A percentile compares a stretch with the other conserved stretches of the same genome.
phyloP scores from a whole-genome alignment of 2,888 invertebrate genomes.

The Apodemia mormo region DNA sequence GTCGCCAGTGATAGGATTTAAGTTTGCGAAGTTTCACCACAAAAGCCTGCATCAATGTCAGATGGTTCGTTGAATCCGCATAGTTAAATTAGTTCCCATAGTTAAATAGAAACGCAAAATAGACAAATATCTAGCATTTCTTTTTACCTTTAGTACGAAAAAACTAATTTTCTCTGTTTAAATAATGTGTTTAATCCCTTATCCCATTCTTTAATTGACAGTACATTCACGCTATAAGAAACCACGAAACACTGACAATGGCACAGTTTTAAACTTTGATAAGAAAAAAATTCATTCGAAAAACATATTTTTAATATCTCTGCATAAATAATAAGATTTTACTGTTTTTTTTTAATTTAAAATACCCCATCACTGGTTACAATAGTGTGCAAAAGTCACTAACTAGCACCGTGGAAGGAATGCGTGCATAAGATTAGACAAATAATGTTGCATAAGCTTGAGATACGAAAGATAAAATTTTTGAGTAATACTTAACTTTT shows the following conservation, averaged over 20 bases:
- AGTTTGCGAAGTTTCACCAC: not conserved
- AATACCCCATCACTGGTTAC: constrained; percentile 8
- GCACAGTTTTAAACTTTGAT: not conserved
- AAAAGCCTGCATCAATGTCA: not conserved
- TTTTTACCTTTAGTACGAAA: not conserved
- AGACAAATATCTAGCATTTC: not conserved
- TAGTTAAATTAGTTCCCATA: not conserved
- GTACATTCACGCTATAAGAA: not conserved
- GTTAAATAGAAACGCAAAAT: not conserved
- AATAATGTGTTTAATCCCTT: not conserved
- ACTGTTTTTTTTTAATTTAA: not conserved
- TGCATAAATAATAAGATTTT: not conserved
- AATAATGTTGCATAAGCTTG: constrained; percentile 33
- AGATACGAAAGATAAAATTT: no score
- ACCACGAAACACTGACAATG: not conserved
- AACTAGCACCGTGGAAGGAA: constrained; percentile 85
- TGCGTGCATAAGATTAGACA: constrained; percentile 76
- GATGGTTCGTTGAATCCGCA: not conserved
- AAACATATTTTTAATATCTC: not conserved
- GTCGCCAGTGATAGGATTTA: constrained; percentile 29
- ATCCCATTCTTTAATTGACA: not conserved
- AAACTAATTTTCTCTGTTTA: not conserved
- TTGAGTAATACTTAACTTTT: constrained; percentile 19
- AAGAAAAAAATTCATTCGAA: not conserved
- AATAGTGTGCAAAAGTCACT: constrained; percentile 15